Evolutionary conservation across 2,113 vertebrate genomes (phyloP).

Genomic region (Barnardius zonarius): DNA sequence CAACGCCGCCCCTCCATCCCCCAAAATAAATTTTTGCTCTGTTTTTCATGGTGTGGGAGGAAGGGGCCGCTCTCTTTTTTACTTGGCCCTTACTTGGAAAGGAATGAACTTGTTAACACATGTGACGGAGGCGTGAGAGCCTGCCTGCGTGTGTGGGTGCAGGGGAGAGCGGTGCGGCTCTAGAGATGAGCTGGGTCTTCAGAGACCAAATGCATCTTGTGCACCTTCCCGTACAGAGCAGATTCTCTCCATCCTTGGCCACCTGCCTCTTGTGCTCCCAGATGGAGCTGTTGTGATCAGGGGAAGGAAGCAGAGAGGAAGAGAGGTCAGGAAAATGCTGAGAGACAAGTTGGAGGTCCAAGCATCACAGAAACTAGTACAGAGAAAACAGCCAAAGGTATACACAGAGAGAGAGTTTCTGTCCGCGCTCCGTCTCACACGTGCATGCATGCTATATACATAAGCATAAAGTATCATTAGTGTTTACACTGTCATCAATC

Average conservation of each 20-base stretch:
- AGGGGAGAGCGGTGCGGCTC: neutral
- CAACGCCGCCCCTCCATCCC: constrained; percentile 34
- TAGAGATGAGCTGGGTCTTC: constrained; percentile 41
- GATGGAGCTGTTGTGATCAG: neutral
- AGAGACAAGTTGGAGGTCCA: neutral
- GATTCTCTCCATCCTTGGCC: neutral
- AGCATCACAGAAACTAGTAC: neutral
- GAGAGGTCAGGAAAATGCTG: neutral
- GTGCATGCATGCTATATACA: neutral
- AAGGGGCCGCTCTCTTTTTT: constrained; percentile 51
- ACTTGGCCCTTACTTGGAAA: constrained; percentile 32
- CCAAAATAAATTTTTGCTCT: constrained; percentile 35
- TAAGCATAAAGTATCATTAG: constrained; percentile 6
- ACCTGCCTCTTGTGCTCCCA: neutral
- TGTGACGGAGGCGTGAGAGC: constrained; percentile 52
- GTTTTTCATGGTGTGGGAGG: constrained; percentile 15
- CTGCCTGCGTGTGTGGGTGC: constrained; percentile 6
- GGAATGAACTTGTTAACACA: constrained; percentile 34
- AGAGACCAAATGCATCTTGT: neutral
- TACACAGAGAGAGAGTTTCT: neutral
- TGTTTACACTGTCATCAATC: constrained; percentile 24
- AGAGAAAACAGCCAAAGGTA: neutral
- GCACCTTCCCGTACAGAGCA: neutral
- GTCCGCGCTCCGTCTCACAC: fast-evolving
- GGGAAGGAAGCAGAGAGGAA: neutral